Percentiles rank a stretch among this genome's conserved stretches.
Evolutionary conservation across 2,113 vertebrate species (phyloP).

Genomic region (Cyphotilapia sp.): DNA sequence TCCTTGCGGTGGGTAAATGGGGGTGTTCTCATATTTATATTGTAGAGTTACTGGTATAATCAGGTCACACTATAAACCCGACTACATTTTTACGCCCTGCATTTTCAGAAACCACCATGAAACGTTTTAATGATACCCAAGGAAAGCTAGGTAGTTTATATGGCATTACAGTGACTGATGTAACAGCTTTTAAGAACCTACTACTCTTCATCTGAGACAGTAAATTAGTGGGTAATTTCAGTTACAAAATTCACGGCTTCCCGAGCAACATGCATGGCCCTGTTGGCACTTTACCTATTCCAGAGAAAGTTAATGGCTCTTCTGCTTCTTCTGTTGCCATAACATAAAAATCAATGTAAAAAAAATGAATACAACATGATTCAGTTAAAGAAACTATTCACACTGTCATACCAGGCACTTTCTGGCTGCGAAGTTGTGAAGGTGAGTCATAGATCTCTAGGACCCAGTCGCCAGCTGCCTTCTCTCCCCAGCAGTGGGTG

Average conservation of each 20-base stretch:
- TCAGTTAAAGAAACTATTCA: neutral
- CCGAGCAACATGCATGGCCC: neutral
- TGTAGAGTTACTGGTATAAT: neutral
- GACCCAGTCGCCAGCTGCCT: constrained; percentile 93
- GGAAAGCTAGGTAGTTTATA: neutral
- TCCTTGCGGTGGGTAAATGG: neutral
- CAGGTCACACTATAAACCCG: neutral
- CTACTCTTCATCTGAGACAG: neutral
- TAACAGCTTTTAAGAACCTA: neutral
- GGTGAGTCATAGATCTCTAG: constrained; percentile 96
- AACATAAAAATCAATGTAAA: neutral
- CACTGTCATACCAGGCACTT: constrained; percentile 83
- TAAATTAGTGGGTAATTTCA: constrained; percentile 22
- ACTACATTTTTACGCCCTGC: neutral
- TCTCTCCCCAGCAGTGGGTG: constrained; percentile 98
- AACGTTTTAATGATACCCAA: neutral
- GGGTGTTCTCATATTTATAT: neutral
- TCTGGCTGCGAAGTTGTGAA: constrained; percentile 94
- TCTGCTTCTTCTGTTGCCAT: neutral
- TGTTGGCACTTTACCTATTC: neutral
- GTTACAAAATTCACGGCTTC: neutral
- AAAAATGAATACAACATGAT: neutral
- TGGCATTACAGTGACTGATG: neutral
- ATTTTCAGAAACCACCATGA: neutral
- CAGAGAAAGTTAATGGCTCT: neutral